phyloP scores from a whole-genome alignment of 1,140 invertebrate species.

The Bicyclus anynana region DNA sequence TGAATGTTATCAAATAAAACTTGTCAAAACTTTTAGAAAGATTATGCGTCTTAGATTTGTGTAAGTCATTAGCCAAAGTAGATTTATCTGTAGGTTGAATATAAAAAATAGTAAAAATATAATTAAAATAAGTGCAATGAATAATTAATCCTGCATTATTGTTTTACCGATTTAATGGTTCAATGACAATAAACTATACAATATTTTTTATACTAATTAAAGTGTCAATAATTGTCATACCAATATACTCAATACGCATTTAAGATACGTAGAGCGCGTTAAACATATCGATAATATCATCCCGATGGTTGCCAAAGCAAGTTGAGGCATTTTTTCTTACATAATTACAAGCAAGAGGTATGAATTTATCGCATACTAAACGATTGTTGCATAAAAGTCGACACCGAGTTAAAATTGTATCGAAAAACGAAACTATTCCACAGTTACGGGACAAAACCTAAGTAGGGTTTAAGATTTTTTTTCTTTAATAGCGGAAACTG shows the following conservation, averaged over 20 bases:
- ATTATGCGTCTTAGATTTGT: no score
- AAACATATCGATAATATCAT: not conserved
- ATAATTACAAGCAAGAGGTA: not conserved
- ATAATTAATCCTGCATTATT: no score
- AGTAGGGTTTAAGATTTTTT: constrained; percentile 27
- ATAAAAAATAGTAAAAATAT: no score
- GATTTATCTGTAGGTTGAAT: no score
- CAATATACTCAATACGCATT: not conserved
- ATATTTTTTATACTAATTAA: not conserved
- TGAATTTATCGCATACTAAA: not conserved
- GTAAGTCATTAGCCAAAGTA: no score
- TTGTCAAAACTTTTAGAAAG: no score
- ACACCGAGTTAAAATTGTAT: not conserved
- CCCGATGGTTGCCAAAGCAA: not conserved
- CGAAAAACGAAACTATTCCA: constrained; percentile 11
- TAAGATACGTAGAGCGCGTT: not conserved
- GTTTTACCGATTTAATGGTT: not conserved
- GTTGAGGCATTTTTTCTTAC: not conserved
- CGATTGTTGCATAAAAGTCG: not conserved
- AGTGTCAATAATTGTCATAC: not conserved
- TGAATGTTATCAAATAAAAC: no score
- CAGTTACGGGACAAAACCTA: constrained; percentile 26
- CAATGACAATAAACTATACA: not conserved
- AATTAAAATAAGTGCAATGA: no score
- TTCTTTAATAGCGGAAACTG: constrained; percentile 31